These are phyloP conservation scores for Fragum fragum DNA, from an alignment of 2,888 invertebrate genomes.

Conservation along the genomic window DNA sequence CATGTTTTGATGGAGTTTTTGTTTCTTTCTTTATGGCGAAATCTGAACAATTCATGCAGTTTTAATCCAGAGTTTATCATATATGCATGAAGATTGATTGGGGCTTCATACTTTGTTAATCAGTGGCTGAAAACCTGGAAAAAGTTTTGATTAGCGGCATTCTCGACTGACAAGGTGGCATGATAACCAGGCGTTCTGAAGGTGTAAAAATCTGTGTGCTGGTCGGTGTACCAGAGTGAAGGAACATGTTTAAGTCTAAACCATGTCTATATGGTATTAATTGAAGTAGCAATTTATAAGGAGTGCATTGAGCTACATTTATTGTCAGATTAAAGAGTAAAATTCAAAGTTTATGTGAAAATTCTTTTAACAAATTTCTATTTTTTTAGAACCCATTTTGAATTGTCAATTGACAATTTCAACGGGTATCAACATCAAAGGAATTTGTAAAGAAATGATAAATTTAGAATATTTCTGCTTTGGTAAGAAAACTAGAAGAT, in stretches of 20 bases:
- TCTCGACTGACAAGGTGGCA: slow-evolving; percentile 14
- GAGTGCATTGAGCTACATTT: too few species aligned
- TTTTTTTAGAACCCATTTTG: too few species aligned
- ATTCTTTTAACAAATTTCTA: too few species aligned
- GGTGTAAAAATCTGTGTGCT: not conserved
- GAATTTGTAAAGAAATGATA: too few species aligned
- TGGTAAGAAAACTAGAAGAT: too few species aligned
- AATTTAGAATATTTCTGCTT: too few species aligned
- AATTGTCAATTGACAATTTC: too few species aligned
- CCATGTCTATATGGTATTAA: too few species aligned
- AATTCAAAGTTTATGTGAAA: too few species aligned
- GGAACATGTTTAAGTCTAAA: not conserved
- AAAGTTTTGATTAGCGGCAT: not conserved
- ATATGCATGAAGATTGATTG: slow-evolving; percentile 32
- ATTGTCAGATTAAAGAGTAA: too few species aligned
- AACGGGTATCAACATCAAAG: too few species aligned
- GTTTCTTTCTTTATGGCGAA: slow-evolving; percentile 8
- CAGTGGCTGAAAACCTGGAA: not conserved
- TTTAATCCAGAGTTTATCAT: slow-evolving; percentile 30
- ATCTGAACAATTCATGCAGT: slow-evolving; percentile 21
- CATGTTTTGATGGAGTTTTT: not conserved
- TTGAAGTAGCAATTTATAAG: not conserved
- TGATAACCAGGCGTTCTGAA: not conserved
- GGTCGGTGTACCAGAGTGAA: not conserved
- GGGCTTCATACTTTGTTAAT: slow-evolving; percentile 7